Evolutionary conservation across 2,797 vertebrate species (phyloP), one percentile per base, ranked within the genome.

Genomic region (Neostethus bicornis): DNA sequence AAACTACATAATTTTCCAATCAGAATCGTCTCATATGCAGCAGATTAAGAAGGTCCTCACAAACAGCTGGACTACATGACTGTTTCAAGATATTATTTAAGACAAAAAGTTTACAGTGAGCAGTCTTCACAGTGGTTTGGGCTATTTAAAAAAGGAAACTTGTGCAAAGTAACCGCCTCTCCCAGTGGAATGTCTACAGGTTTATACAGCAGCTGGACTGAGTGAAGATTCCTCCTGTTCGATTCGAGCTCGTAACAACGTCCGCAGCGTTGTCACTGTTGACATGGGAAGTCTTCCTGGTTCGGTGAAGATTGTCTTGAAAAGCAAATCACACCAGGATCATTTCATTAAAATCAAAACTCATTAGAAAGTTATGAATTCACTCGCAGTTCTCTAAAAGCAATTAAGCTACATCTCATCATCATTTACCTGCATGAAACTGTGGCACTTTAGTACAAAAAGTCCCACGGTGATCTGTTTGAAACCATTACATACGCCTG

Each of bases 351-450:
- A 39, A 67, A 26, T n/a, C n/a, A 14, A n/a, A 32, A 20, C n/a
- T 51, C 42, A 50, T 52, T 3, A 41, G 1, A 39, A 35, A 12
- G 14, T n/a, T n/a, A n/a, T n/a, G n/a, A n/a, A n/a, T n/a, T n/a
- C n/a, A n/a, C n/a, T n/a, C n/a, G n/a, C n/a, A n/a, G n/a, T n/a
- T n/a, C n/a, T n/a, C n/a, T n/a, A n/a, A n/a, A n/a, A n/a, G n/a
- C n/a, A n/a, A n/a, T n/a, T n/a, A n/a, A n/a, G n/a, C n/a, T n/a
- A n/a, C n/a, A n/a, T n/a, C n/a, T n/a, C n/a, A n/a, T n/a, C n/a
- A n/a, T n/a, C 9, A 41, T 59, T 67, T 85, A 98, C 97, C 95
- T 97, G 91, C 95, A 98, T 97, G 60, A 99, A 98, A 5, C 84
- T 62, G 76, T 99, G 96, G 65, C 95, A 97, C 52, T 98, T 93